Evolutionary conservation across 2,113 vertebrate genomes (phyloP).

Genomic region (Lichenostomus cassidix): DNA sequence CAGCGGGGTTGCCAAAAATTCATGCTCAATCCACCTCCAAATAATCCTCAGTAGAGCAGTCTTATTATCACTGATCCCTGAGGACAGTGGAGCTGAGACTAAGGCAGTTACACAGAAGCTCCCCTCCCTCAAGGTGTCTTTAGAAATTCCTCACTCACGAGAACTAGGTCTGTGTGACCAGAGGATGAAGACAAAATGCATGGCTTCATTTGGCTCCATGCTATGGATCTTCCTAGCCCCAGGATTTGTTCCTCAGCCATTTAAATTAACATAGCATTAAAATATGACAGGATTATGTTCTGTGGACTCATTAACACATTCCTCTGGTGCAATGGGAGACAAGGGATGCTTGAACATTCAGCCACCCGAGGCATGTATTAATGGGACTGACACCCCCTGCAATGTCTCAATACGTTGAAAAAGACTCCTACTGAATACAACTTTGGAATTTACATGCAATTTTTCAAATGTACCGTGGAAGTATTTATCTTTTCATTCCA

Average conservation of each 20-base stretch:
- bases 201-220: not conserved
- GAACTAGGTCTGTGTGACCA: not conserved
- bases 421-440: not conserved
- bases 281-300: conserved; percentile 39
- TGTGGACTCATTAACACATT: conserved; percentile 8
- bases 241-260: conserved; percentile 31
- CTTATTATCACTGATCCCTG: not conserved
- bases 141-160: not conserved
- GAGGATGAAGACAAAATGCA: conserved; percentile 13
- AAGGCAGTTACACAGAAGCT: not conserved
- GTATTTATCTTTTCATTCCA: conserved; percentile 21
- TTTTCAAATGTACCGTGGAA: conserved; percentile 11
- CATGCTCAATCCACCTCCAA: conserved; percentile 1
- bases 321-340: conserved; percentile 6
- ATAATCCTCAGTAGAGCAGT: not conserved
- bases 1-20: not conserved
- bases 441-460: conserved; percentile 3
- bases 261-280: conserved; percentile 49
- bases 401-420: conserved; percentile 5
- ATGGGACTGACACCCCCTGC: not conserved
- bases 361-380: conserved; percentile 11
- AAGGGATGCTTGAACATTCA: conserved; percentile 24
- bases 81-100: not conserved
- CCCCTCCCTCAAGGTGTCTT: conserved; percentile 8
- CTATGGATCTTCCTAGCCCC: not conserved